Conservation (phyloP, 1,140 invertebrate species). For the Steinernema khuongi region DNA sequence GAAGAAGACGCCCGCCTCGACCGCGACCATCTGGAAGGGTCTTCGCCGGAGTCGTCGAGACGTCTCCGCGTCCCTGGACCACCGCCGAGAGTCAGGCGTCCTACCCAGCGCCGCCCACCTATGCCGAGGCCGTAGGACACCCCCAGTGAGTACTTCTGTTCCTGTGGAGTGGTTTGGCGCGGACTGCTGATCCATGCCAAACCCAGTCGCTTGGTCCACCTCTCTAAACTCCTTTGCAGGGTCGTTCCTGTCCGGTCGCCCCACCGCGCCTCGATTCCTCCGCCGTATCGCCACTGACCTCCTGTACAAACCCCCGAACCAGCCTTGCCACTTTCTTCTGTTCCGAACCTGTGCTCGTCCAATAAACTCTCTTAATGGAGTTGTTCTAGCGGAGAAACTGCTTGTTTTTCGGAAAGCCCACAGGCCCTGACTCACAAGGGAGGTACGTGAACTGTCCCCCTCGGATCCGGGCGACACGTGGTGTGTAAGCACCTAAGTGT, state of each 20-base stretch:
- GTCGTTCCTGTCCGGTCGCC: neutral
- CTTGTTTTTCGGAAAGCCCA: no score
- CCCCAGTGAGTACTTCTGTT: neutral
- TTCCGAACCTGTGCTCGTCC: neutral
- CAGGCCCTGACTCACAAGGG: neutral
- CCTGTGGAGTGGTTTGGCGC: no score
- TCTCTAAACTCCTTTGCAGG: neutral
- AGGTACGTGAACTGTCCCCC: no score
- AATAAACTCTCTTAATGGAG: neutral
- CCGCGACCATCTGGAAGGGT: neutral
- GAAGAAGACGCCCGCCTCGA: neutral
- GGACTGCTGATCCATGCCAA: no score
- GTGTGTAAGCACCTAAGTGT: no score
- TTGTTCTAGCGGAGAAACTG: neutral
- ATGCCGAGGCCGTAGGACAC: neutral
- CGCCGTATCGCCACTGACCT: neutral
- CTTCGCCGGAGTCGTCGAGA: neutral
- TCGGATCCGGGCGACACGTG: no score
- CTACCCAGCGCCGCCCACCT: neutral
- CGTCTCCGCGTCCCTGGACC: neutral
- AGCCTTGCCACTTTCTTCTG: neutral
- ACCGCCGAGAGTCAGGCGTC: neutral
- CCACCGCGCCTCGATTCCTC: slow-evolving; percentile 7
- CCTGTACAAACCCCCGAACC: neutral
- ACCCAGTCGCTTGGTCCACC: neutral